Base-by-base conservation (phyloP, 2,888 invertebrate species). In the Laothoe populi region DNA sequence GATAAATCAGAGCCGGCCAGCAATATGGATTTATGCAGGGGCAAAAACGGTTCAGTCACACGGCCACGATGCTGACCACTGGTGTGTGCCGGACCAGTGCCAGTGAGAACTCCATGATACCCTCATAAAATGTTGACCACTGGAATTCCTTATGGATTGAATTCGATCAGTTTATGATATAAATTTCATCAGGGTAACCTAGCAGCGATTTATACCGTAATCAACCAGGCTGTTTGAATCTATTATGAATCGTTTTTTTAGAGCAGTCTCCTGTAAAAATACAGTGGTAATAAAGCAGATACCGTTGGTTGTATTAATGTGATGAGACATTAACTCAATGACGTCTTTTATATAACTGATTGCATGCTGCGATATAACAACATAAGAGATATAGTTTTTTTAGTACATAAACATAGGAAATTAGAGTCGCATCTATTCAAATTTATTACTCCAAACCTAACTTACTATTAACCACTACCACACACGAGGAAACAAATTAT, bases 41-140 rank as follows among this genome's bases (percentile, higher is more conserved):
- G 35, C 53, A 53, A 53, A 53, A 53, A 53, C 31, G 53, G 19
- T 31, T 16, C 53, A 35, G 31, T 53, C 53, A 19, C 53, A 53
- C 53, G 53, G 35, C 19, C 31, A 35, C 35, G 35, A 31, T 11
- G 35, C 11, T 19, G 35, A 53, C 19, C 53, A 35, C 16, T 31
- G n/a, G 53, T 31, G 8, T 31, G 8, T 35, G 10, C 48, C 48
- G 48, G 48, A 48, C 26, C 48, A n/a, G 24, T 5, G 24, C 2
- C n/a, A 16, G 4, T n/a, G 24, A 48, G 31, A 11, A 35, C 16
- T 53, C 16, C 19, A 19, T 44, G 44, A 44, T 19, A 44, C 44
- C 7, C 19, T 44, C 44, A 44, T 44, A 44, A 44, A 44, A 8
- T 42, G 31, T 13, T 38, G 44, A 19, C 2, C 19, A 44, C 10